These are phyloP conservation scores for Pachycephala philippinensis DNA, from an alignment of 2,113 vertebrate genomes.

Conservation along the genomic window DNA sequence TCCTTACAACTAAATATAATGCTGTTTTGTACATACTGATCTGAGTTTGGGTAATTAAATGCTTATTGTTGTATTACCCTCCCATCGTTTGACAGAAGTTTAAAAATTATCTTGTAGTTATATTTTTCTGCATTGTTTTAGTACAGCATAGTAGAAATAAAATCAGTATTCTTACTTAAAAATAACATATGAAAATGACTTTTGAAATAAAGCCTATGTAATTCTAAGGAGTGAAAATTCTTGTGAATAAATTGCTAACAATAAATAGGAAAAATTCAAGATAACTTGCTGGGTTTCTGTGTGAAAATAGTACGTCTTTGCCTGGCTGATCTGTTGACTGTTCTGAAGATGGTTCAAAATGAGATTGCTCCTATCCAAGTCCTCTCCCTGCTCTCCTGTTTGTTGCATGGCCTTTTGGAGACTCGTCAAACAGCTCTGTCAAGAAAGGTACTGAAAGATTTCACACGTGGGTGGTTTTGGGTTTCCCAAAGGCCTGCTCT, in stretches of 20 bases:
- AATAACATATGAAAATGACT: neutral
- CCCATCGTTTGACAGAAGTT: neutral
- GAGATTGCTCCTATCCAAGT: neutral
- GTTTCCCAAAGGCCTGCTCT: constrained; percentile 18
- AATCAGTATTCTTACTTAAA: neutral
- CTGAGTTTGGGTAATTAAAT: neutral
- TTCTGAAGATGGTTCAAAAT: neutral
- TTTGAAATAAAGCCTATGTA: neutral
- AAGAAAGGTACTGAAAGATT: neutral
- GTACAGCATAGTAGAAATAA: neutral
- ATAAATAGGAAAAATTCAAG: neutral
- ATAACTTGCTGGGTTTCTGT: neutral
- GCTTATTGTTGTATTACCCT: neutral
- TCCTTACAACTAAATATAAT: constrained; percentile 52
- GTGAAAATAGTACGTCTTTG: neutral
- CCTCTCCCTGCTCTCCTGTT: neutral
- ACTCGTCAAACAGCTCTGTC: neutral
- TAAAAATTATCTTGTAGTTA: neutral
- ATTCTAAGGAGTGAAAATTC: neutral
- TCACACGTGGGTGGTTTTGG: neutral
- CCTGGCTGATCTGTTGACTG: neutral
- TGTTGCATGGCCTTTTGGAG: neutral
- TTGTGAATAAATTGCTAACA: neutral
- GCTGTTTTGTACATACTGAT: constrained; percentile 36
- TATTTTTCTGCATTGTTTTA: neutral